Percentiles rank a stretch among this genome's conserved stretches.
These are phyloP conservation scores for Argyresthia goedartella DNA, from an alignment of 2,888 invertebrate species.

Conservation along the genomic window DNA sequence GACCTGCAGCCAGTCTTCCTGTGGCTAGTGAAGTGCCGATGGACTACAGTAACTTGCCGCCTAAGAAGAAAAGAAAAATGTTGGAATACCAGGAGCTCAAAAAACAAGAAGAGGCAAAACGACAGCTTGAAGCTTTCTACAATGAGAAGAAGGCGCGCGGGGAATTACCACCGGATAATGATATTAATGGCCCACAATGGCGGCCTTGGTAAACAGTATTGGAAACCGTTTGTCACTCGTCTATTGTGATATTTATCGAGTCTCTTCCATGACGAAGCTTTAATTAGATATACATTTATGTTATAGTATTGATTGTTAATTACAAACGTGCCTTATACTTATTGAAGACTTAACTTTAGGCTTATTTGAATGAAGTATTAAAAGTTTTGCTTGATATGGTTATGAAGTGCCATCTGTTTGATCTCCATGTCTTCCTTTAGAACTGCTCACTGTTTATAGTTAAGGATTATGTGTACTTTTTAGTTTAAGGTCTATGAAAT, in stretches of 20 bases:
- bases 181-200: constrained; percentile 51
- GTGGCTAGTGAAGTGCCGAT: constrained; percentile 60
- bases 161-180: constrained; percentile 34
- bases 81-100: constrained; percentile 67
- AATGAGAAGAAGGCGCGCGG: constrained; percentile 46
- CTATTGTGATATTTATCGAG: constrained; percentile 54
- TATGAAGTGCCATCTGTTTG: constrained; percentile 46
- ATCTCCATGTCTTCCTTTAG: constrained; percentile 58
- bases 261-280: constrained; percentile 66
- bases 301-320: constrained; percentile 6
- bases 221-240: constrained; percentile 7
- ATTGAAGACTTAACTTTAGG: constrained; percentile 21
- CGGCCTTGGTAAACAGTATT: constrained; percentile 46
- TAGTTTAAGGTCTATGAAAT: background rate
- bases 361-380: too few species aligned
- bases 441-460: too few species aligned
- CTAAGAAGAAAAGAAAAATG: constrained; percentile 66
- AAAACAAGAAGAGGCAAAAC: constrained; percentile 62
- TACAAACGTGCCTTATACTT: constrained; percentile 13
- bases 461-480: background rate
- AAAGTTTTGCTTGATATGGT: background rate
- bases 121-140: constrained; percentile 49
- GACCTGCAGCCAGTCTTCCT: constrained; percentile 38
- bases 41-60: constrained; percentile 66
- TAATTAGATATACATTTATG: constrained; percentile 58